Evolutionary conservation across 2,113 vertebrate genomes (phyloP).

Genomic region (Saccopteryx leptura): DNA sequence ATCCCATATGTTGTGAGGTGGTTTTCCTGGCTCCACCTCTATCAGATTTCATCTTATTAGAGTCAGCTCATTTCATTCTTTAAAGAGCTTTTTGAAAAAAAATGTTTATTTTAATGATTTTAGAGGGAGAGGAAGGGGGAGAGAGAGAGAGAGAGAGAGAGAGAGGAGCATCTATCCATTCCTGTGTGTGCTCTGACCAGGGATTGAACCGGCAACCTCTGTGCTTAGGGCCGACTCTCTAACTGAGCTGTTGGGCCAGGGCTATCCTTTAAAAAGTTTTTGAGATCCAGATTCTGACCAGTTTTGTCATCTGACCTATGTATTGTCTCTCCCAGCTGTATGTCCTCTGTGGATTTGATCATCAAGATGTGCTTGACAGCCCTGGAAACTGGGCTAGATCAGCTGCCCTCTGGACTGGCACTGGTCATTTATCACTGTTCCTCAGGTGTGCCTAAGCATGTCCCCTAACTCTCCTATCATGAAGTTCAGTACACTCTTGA

Average conservation of each 20-base stretch:
- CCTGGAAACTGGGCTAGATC: constrained; percentile 26
- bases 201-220: too few species aligned
- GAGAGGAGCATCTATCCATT: too few species aligned
- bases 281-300: not conserved
- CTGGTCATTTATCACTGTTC: not conserved
- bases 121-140: too few species aligned
- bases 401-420: constrained; percentile 57
- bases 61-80: not conserved
- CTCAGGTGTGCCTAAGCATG: not conserved
- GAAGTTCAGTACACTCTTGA: not conserved
- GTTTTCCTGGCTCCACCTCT: not conserved
- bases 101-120: too few species aligned
- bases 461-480: not conserved
- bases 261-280: not conserved
- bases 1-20: not conserved
- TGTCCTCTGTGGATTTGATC: constrained; percentile 15
- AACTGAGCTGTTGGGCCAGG: not conserved
- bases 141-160: too few species aligned
- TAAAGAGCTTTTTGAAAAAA: not conserved
- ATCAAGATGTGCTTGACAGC: constrained; percentile 65
- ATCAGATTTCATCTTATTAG: constrained; percentile 8
- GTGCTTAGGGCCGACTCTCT: too few species aligned
- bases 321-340: constrained; percentile 22
- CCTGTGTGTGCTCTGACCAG: too few species aligned
- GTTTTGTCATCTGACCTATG: constrained; percentile 2